Evolutionary conservation across 1,140 invertebrate genomes (phyloP), one percentile per base, ranked within the genome.

Genomic region (Cherax quadricarinatus): DNA sequence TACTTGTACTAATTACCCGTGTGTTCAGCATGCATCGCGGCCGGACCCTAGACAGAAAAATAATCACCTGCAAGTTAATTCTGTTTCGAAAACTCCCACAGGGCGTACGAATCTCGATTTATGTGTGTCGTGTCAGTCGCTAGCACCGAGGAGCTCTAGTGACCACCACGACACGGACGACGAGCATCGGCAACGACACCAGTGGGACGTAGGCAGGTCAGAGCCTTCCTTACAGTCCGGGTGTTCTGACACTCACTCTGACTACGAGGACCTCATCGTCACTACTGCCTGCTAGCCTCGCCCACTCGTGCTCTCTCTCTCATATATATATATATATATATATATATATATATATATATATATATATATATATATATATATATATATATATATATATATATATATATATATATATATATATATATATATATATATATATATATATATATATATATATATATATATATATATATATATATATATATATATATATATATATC

Each of bases 251-350:
- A 57, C 60, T 0, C 79, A 49, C 53, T 91, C 90, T 0, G 90
- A 91, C 30, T 53, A 87, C 73, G 87, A 89, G 78, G 84, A 91
- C 10, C 84, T 91, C 0, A 87, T 91, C 60, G 87, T 91, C 57
- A 91, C 90, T 21, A 91, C 90, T 0, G 21, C 90, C 62, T 91
- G 90, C 78, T 91, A 91, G 90, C 62, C 16, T 14, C 79, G 51
- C 3, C 62, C 48, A n/a, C 24, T 0, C 14, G 0, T 83, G 53
- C 62, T 21, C 30, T 41, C 30, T 41, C 30, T 41, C 30, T n/a
- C n/a, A n/a, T n/a, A n/a, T n/a, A n/a, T n/a, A n/a, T n/a, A n/a
- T n/a, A n/a, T n/a, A n/a, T n/a, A n/a, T n/a, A n/a, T n/a, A n/a
- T n/a, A n/a, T n/a, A n/a, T n/a, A n/a, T n/a, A n/a, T n/a, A n/a